Evolutionary conservation across 2,888 invertebrate genomes (phyloP), one percentile per base, ranked within the genome.

Genomic region (Drosophila atroscutellata): DNA sequence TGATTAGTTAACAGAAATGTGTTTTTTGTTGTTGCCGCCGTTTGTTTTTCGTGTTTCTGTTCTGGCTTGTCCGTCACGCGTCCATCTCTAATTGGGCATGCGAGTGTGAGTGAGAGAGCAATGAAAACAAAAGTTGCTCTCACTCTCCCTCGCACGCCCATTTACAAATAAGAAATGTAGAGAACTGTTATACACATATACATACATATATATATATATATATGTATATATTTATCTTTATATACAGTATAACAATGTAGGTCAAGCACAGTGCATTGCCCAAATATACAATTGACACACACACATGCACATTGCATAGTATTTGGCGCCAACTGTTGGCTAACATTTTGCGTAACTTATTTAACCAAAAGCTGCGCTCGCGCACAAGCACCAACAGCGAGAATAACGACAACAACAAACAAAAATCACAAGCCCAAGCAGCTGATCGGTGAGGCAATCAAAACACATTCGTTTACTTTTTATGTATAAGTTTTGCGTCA

Each of bases 251-350:
- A 34, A 15, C 15, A 75, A 78, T 75, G 68, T 78, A 69, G 78
- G 78, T 78, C 78, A 78, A 79, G 72, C 76, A 70, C 76, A 24
- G 54, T 72, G 67, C 59, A 78, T 72, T 78, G 79, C 72, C 77
- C 54, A 78, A 77, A 78, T 67, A 62, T 50, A 71, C 28, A 77
- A 60, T 56, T 56, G 52, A 36, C 45, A 72, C 64, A 72, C 4
- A 58, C 64, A 72, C 37, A 52, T 45, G 64, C 49, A 62, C 39
- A 55, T 20, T 47, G 36, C 50, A 61, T 68, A 58, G 77, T 63
- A 63, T 50, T 62, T 54, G 45, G 34, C 52, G 62, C 65, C 64
- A 59, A 75, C 37, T 64, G 77, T 73, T 77, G 64, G 63, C 51
- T 37, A 75, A 74, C 47, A 51, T 55, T 45, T 45, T 67, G 56